phyloP scores from a whole-genome alignment of 2,113 vertebrate genomes.

The Sigmodon hispidus region DNA sequence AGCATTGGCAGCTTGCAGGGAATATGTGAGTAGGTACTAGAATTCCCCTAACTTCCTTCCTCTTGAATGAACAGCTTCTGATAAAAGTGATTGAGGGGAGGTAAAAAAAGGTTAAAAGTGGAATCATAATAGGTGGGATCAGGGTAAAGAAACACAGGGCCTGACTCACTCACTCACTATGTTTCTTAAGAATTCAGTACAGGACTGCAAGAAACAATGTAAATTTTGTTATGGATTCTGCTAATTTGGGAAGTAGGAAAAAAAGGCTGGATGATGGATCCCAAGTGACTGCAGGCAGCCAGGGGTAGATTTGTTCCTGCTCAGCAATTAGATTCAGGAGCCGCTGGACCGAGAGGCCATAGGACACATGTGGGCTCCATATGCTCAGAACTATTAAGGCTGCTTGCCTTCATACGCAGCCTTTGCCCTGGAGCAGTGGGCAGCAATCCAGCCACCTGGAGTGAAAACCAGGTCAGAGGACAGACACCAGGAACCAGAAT shows the following conservation, averaged over 20 bases:
- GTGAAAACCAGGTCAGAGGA: neutral
- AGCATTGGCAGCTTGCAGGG: neutral
- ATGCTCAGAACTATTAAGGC: neutral
- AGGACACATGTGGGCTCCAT: neutral
- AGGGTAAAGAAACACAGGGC: neutral
- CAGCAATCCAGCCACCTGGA: neutral
- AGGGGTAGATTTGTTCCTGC: neutral
- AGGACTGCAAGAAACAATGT: neutral
- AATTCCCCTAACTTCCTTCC: neutral
- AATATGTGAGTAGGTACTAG: neutral
- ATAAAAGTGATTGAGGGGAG: neutral
- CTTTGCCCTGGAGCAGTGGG: neutral
- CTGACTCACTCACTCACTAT: neutral
- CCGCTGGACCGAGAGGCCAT: neutral
- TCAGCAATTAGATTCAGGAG: accelerated
- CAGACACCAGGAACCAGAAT: neutral
- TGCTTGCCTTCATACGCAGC: neutral
- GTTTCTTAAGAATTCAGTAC: neutral
- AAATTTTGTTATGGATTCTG: neutral
- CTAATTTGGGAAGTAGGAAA: neutral
- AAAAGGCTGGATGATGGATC: neutral
- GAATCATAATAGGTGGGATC: neutral
- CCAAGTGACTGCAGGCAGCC: neutral
- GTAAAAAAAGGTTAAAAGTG: neutral
- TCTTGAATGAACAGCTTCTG: neutral